Conservation (phyloP, 2,797 vertebrate species). For the Molossus molossus region DNA sequence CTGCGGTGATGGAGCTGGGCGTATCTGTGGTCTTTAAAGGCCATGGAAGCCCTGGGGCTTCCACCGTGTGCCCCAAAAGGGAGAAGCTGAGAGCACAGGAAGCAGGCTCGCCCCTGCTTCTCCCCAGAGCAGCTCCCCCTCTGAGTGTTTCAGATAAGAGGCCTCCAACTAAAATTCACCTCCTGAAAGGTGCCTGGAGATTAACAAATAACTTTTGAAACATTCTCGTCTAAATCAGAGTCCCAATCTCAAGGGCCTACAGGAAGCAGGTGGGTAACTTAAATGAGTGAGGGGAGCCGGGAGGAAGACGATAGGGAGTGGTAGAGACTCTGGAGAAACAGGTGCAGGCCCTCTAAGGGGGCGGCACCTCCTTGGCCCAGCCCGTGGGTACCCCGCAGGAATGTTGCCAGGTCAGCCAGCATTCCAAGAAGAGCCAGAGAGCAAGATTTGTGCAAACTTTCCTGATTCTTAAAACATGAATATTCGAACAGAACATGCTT, state of each 20-base stretch:
- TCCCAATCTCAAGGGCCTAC: not conserved
- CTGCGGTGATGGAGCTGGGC: not conserved
- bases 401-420: not conserved
- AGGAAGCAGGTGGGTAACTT: not conserved
- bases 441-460: not conserved
- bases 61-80: not conserved
- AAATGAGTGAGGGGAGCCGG: not conserved
- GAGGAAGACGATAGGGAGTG: not conserved
- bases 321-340: not conserved
- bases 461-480: not conserved
- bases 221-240: not conserved
- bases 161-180: not conserved
- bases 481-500: constrained; percentile 26
- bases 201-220: not conserved
- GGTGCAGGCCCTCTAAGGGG: not conserved
- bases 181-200: not conserved
- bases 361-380: not conserved
- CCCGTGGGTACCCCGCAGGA: not conserved
- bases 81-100: not conserved
- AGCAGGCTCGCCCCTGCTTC: not conserved
- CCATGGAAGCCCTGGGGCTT: not conserved
- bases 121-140: not conserved
- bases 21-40: not conserved
- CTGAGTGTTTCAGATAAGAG: not conserved
- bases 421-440: constrained; percentile 22